Base-by-base conservation (phyloP, 2,113 vertebrate genomes). In the Spermophilus dauricus region DNA sequence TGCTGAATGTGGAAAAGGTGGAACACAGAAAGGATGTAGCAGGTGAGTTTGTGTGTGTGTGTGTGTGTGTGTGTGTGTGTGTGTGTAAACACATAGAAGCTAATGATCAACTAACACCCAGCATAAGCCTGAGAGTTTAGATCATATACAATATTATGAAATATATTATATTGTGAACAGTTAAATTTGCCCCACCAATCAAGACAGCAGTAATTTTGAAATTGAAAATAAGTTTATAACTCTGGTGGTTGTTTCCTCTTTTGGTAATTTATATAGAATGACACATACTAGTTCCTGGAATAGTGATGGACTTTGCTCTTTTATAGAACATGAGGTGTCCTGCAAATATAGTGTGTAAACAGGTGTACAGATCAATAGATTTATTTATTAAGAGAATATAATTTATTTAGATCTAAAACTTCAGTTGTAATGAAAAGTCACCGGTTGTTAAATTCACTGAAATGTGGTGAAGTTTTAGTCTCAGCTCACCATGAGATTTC, bases 221-320 rank as follows among this genome's bases (percentile, higher is more conserved):
- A 96, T 51, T 72, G 53, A 81, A 94, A 83, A 45, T 93, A 77
- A 87, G 26, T 93, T 78, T 91, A 72, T 88, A 63, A 81, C 42
- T 82, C 14, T n/a, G 80, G 65, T 75, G 61, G 39, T 82, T 86
- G 53, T 91, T 81, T 82, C 69, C 20, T 91, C n/a, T 93, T 97
- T 91, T n/a, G 16, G 24, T 56, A 73, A 84, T 95, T 87, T 84
- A 77, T 92, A 51, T 73, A 58, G 87, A 76, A 51, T 86, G 77
- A 83, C 63, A 83, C 81, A 90, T 7, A 83, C 32, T n/a, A 70
- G 42, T 89, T 95, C 56, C 86, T 83, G 78, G 61, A 97, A 89
- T 96, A 91, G 18, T 80, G 58, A 67, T 16, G 76, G n/a, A 97
- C 89, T 96, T 96, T 97, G 86, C 48, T 92, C 69, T 72, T 70